Base-by-base conservation (phyloP, 2,888 invertebrate species). In the Mactromeris polynyma region DNA sequence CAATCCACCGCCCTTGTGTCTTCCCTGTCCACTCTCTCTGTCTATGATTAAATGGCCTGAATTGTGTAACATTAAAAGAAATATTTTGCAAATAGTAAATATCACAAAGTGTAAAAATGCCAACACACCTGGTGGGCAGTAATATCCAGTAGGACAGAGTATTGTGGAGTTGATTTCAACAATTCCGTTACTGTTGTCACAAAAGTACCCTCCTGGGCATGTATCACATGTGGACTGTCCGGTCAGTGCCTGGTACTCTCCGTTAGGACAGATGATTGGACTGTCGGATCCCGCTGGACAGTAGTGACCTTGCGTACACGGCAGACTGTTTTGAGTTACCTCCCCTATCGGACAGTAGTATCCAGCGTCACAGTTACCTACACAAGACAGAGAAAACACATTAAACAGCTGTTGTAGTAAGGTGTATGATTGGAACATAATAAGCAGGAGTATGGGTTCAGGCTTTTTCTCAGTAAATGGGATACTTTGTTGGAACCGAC, bases 201-300 rank as follows among this genome's bases (percentile, higher is more conserved):
- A 96, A 91, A 94, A 96, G 91, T 96, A 96, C 0, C 96, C 96
- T 1, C 87, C 91, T 9, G 96, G 96, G 88, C 96, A 96, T 21
- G 90, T 80, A 80, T 94, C 94, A 88, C 96, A 96, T 1, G 85
- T 85, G 38, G 93, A 93, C 89, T 96, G 95, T 17, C 95, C 95
- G 14, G 88, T 88, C 64, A 93, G 85, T 81, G 95, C 95, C 87
- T 96, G 96, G 91, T 95, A 96, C 69, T 88, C 92, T 9, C 95
- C 96, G 85, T 95, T 95, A 9, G 95, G 95, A 92, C 96, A 95
- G 17, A 95, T 88, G 0, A 93, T 91, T 0, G 95, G 94, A 11
- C 83, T 81, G 2, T 91, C 86, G 4, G 94, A 91, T 33, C 92
- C 93, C 69, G 94, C 95, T 4, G 95, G 95, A 88, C 96, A 96